Evolutionary conservation across 64 coral and sea anemone genomes (phyloP).

Genomic region (Montipora sp.): DNA sequence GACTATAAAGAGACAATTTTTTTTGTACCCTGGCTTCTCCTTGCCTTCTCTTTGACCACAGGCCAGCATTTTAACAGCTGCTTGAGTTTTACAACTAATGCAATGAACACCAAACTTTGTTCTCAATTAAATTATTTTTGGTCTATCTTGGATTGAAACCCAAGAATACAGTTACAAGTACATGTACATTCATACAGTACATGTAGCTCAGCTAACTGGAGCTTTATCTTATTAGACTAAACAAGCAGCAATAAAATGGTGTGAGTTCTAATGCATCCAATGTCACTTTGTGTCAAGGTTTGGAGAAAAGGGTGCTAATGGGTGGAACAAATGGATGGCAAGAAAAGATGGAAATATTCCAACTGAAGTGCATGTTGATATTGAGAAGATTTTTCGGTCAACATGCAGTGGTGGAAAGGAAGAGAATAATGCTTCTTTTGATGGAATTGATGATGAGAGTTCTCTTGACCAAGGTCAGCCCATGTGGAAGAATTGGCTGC

Average conservation of each 20-base stretch:
- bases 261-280: background rate
- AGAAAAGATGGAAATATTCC: background rate
- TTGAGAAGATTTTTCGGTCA: constrained; percentile 69
- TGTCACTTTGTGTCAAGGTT: constrained; percentile 53
- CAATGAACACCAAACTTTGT: too few species aligned
- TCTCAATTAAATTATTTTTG: too few species aligned
- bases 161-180: too few species aligned
- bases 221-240: too few species aligned
- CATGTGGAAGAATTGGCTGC: constrained; percentile 78
- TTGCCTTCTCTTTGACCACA: too few species aligned
- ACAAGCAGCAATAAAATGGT: background rate
- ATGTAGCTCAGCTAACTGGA: too few species aligned
- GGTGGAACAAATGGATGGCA: constrained; percentile 93
- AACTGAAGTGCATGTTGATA: constrained; percentile 27
- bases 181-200: too few species aligned
- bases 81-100: too few species aligned
- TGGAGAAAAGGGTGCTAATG: constrained; percentile 84
- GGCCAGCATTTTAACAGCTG: too few species aligned
- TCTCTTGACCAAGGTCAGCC: constrained; percentile 19
- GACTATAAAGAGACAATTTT: too few species aligned
- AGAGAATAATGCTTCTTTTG: constrained; percentile 26
- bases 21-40: too few species aligned
- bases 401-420: background rate
- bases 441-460: constrained; percentile 43
- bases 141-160: too few species aligned